These are phyloP conservation scores for Oreocharis arfaki DNA, from an alignment of 2,113 vertebrate genomes.

Conservation along the genomic window DNA sequence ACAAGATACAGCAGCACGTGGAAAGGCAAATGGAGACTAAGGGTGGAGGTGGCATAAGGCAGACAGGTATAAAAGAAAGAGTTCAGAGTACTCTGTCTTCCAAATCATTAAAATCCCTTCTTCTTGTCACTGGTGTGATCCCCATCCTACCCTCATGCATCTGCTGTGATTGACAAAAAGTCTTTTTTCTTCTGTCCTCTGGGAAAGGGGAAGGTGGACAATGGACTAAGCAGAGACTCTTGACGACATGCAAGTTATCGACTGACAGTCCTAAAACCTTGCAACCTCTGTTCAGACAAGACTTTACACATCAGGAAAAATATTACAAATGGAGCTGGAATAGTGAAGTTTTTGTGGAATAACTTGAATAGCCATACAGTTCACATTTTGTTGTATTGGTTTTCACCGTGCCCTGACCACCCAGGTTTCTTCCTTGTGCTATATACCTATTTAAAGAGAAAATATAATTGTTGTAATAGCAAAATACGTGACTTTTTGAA, in stretches of 20 bases:
- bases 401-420: background rate
- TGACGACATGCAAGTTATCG: background rate
- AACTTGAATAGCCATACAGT: accelerated
- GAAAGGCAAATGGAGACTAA: background rate
- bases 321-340: background rate
- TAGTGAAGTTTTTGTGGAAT: background rate
- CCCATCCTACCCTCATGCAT: background rate
- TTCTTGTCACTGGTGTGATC: background rate
- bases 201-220: background rate
- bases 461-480: constrained; percentile 20
- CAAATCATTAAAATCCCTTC: background rate
- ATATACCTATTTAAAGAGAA: background rate
- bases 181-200: background rate
- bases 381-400: background rate
- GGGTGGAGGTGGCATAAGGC: background rate
- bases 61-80: background rate
- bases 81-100: background rate
- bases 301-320: background rate
- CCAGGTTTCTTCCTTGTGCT: background rate
- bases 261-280: background rate
- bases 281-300: background rate
- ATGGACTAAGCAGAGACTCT: background rate
- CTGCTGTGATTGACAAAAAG: background rate
- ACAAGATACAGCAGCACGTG: accelerated
- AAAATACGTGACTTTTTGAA: constrained; percentile 61